A percentile compares a stretch with the other conserved stretches of the same genome.
Conservation (phyloP, 2,888 invertebrate species). For the Caenorhabditis wallacei region DNA sequence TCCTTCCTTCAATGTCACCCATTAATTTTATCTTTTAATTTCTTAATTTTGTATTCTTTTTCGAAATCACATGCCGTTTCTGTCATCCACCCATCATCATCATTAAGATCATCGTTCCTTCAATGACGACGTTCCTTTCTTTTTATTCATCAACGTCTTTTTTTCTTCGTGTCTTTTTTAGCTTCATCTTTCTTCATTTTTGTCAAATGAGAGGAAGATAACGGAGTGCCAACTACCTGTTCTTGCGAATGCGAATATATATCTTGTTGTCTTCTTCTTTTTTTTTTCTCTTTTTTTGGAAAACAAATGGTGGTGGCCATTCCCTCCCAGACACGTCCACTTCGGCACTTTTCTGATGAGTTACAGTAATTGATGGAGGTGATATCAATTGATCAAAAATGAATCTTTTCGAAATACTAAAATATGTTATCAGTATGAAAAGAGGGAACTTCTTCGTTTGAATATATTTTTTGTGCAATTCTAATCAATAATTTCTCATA, state of each 20-base stretch:
- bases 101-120: constrained; percentile 41
- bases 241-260: constrained; percentile 56
- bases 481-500: neutral
- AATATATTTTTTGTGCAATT: too few relatives aligned
- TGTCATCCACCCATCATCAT: constrained; percentile 31
- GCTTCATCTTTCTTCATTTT: constrained; percentile 40
- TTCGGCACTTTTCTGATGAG: constrained; percentile 24
- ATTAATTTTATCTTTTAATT: constrained; percentile 17
- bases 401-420: too few relatives aligned
- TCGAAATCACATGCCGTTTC: constrained; percentile 38
- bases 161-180: constrained; percentile 3
- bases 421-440: too few relatives aligned
- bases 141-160: constrained; percentile 27
- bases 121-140: constrained; percentile 37
- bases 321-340: neutral
- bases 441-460: neutral
- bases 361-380: neutral
- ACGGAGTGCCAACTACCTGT: constrained; percentile 58
- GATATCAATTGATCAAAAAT: neutral
- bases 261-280: constrained; percentile 42
- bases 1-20: neutral
- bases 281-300: constrained; percentile 17
- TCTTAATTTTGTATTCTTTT: constrained; percentile 17
- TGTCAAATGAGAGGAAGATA: constrained; percentile 39
- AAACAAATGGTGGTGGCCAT: constrained; percentile 40